Percentiles rank a stretch among this genome's conserved stretches.
phyloP scores from a whole-genome alignment of 2,888 invertebrate genomes.

The Tricholauxania praeusta region DNA sequence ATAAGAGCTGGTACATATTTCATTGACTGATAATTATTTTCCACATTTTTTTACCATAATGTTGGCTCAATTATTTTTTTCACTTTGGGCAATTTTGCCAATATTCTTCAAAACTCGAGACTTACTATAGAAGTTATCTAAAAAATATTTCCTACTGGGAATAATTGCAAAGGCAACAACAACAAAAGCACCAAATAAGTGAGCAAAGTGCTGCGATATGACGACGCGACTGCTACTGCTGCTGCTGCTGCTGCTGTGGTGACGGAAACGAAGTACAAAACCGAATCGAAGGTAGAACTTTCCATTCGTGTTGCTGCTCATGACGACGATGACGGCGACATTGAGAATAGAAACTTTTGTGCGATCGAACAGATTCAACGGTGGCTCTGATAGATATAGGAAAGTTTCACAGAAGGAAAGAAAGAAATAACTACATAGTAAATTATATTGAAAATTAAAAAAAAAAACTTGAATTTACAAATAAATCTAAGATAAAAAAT shows the following conservation, averaged over 20 bases:
- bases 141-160: background rate
- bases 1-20: too few species aligned
- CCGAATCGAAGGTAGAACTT: slow-evolving; percentile 56
- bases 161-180: background rate
- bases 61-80: too few species aligned
- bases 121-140: too few species aligned
- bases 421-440: slow-evolving; percentile 27
- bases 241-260: background rate
- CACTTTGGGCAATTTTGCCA: too few species aligned
- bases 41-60: too few species aligned
- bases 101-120: too few species aligned
- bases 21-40: too few species aligned
- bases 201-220: background rate
- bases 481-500: slow-evolving; percentile 11
- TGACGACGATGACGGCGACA: slow-evolving; percentile 53
- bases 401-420: background rate
- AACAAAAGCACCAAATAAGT: background rate
- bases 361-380: slow-evolving; percentile 55
- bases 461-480: slow-evolving; percentile 23
- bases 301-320: slow-evolving; percentile 54
- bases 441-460: slow-evolving; percentile 21
- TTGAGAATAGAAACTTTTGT: slow-evolving; percentile 62
- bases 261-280: slow-evolving; percentile 11
- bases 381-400: slow-evolving; percentile 4
- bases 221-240: background rate